A percentile compares a stretch with the other conserved stretches of the same genome.
Conservation (phyloP, 2,888 invertebrate species). For the Caradrina kadenii region DNA sequence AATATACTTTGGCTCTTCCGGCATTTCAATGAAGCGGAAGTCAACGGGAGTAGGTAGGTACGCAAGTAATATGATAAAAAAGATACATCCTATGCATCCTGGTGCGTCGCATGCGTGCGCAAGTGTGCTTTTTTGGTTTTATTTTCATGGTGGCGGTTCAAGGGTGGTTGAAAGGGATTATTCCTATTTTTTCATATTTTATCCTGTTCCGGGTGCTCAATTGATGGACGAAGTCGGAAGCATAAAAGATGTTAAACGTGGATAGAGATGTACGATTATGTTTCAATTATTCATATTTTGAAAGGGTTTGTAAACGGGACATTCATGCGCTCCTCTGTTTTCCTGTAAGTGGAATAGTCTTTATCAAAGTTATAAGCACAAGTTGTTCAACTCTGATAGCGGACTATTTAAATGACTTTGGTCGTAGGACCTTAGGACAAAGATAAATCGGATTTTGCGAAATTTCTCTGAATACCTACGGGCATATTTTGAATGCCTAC, state of each 20-base stretch:
- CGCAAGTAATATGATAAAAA: conserved; percentile 71
- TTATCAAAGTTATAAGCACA: not conserved
- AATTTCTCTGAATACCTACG: not conserved
- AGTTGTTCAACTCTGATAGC: not conserved
- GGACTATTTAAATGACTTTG: too few relatives aligned
- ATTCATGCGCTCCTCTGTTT: too few relatives aligned
- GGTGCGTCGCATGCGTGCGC: conserved; percentile 69
- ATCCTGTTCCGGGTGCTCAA: conserved; percentile 60
- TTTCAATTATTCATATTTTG: not conserved
- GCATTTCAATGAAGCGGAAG: conserved; percentile 80
- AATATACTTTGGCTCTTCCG: conserved; percentile 68
- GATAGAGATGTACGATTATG: not conserved
- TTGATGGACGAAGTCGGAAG: conserved; percentile 8
- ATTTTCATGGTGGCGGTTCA: conserved; percentile 61
- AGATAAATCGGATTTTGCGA: not conserved
- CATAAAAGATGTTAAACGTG: conserved; percentile 15
- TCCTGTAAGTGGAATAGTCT: not conserved
- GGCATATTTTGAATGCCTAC: too few relatives aligned
- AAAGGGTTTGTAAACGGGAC: too few relatives aligned
- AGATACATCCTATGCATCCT: conserved; percentile 75
- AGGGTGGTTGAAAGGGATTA: conserved; percentile 57
- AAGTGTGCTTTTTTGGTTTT: conserved; percentile 78
- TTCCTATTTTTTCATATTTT: conserved; percentile 41
- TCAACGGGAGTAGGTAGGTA: conserved; percentile 67
- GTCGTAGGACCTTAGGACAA: not conserved